These are phyloP conservation scores for Perognathus longimembris DNA, from an alignment of 2,113 vertebrate species.

Conservation along the genomic window DNA sequence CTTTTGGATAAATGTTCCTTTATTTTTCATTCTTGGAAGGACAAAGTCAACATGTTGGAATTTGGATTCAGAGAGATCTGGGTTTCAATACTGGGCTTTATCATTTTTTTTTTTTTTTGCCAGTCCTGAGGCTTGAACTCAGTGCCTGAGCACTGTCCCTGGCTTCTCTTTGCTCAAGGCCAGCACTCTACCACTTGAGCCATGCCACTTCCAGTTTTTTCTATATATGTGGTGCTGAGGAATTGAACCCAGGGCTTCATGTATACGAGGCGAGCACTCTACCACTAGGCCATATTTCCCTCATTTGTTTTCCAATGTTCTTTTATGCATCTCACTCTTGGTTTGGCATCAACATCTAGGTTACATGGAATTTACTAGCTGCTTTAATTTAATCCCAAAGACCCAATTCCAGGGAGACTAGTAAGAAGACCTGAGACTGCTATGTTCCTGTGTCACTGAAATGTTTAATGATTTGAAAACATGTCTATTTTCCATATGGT, in stretches of 20 bases:
- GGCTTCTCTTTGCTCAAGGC: too few relatives aligned
- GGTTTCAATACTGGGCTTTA: slow-evolving; percentile 12
- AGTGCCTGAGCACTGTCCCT: too few relatives aligned
- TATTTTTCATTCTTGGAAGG: neutral
- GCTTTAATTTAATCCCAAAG: slow-evolving; percentile 3
- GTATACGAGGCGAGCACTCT: too few relatives aligned
- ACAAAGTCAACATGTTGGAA: neutral
- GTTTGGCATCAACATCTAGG: neutral
- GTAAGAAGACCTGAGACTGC: neutral
- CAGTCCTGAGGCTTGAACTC: too few relatives aligned
- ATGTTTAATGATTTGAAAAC: neutral
- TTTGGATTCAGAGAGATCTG: neutral
- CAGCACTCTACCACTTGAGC: too few relatives aligned
- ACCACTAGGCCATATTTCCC: too few relatives aligned
- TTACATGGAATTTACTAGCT: neutral
- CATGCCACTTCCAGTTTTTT: too few relatives aligned
- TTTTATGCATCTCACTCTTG: neutral
- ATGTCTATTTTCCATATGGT: neutral
- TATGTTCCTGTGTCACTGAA: neutral
- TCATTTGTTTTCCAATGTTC: neutral
- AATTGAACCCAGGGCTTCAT: too few relatives aligned
- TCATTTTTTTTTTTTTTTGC: too few relatives aligned
- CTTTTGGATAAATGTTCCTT: neutral
- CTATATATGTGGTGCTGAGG: too few relatives aligned
- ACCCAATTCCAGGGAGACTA: neutral